Evolutionary conservation across 2,797 vertebrate genomes (phyloP).

Genomic region (Onychomys torridus): DNA sequence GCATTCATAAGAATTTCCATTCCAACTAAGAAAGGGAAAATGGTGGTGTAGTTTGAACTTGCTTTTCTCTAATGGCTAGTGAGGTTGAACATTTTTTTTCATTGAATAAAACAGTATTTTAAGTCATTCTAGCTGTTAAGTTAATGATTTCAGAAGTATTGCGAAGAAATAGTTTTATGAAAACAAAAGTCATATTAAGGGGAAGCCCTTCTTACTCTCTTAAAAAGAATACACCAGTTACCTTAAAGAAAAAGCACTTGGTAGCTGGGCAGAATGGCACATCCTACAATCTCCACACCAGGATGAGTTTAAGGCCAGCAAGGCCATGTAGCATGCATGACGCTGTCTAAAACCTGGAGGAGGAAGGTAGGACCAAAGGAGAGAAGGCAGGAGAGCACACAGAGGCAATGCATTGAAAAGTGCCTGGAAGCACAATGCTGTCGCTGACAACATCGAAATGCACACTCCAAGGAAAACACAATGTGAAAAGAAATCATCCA

Average conservation of each 20-base stretch:
- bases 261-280: background rate
- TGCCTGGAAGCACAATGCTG: background rate
- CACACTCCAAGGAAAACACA: background rate
- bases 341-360: background rate
- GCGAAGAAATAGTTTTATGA: background rate
- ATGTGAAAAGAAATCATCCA: background rate
- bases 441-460: background rate
- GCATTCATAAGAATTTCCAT: background rate
- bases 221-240: conserved; percentile 28
- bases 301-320: background rate
- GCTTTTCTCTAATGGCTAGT: background rate
- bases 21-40: background rate
- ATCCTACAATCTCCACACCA: background rate
- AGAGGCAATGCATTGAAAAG: background rate
- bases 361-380: background rate
- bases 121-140: background rate
- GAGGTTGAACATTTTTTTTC: background rate
- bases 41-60: background rate
- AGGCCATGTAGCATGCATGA: background rate
- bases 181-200: background rate
- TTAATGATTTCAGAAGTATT: background rate
- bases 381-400: background rate
- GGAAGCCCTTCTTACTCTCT: background rate
- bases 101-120: background rate
- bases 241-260: background rate